phyloP scores from a whole-genome alignment of 2,113 vertebrate genomes.

The Acanthisitta chloris region DNA sequence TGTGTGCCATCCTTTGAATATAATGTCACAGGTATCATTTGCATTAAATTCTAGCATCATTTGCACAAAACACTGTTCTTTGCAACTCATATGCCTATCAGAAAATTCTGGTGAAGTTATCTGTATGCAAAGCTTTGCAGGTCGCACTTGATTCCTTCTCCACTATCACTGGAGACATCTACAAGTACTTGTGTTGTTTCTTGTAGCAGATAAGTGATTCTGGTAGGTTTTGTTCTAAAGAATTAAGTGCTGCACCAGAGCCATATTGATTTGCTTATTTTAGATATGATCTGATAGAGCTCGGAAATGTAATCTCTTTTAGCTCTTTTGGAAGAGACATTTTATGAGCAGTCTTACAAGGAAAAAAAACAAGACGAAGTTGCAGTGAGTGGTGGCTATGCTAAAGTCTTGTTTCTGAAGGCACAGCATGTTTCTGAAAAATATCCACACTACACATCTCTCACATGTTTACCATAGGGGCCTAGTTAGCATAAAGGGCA shows the following conservation, averaged over 20 bases:
- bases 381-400: not conserved
- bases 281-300: not conserved
- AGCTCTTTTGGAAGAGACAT: not conserved
- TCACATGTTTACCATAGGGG: not conserved
- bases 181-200: not conserved
- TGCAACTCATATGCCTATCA: not conserved
- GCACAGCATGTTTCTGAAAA: not conserved
- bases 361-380: not conserved
- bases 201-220: not conserved
- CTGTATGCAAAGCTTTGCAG: not conserved
- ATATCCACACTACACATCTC: accelerated
- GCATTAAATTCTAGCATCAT: no score
- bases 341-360: not conserved
- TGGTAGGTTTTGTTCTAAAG: not conserved
- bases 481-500: not conserved
- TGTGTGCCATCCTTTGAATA: not conserved
- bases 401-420: not conserved
- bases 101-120: not conserved
- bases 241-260: not conserved
- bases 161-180: not conserved
- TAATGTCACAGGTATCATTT: not conserved
- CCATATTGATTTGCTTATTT: not conserved
- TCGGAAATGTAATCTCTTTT: not conserved
- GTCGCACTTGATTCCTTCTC: not conserved
- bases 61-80: not conserved